Conservation (phyloP, 2,113 vertebrate species). For the Neomonachus schauinslandi region DNA sequence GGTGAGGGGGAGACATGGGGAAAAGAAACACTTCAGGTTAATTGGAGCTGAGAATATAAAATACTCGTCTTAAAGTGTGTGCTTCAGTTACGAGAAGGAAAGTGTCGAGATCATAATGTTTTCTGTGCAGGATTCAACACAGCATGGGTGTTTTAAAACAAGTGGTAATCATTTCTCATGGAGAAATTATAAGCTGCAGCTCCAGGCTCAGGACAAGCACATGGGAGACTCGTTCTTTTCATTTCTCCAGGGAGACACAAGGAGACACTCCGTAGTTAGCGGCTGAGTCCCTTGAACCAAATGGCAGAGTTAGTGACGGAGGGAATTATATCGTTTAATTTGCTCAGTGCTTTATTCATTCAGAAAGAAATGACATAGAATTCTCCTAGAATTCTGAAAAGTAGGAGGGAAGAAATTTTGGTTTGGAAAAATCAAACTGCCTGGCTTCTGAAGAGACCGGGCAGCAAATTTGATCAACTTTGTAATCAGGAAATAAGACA, state of each 20-base stretch:
- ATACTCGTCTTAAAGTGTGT: constrained; percentile 81
- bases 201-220: constrained; percentile 66
- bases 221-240: constrained; percentile 34
- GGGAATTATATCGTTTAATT: constrained; percentile 58
- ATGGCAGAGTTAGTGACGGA: background rate
- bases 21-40: constrained; percentile 80
- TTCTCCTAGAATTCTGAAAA: constrained; percentile 42
- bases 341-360: constrained; percentile 39
- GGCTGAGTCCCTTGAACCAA: constrained; percentile 38
- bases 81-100: constrained; percentile 59
- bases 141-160: constrained; percentile 82
- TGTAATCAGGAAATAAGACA: constrained; percentile 27
- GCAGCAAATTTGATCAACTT: constrained; percentile 60
- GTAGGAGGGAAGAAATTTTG: constrained; percentile 45
- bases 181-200: constrained; percentile 64
- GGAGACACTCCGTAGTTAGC: background rate
- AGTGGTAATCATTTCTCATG: constrained; percentile 70
- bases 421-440: background rate
- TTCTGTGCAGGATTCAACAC: constrained; percentile 73
- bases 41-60: constrained; percentile 82
- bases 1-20: constrained; percentile 33
- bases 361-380: background rate
- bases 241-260: constrained; percentile 58
- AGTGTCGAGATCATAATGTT: constrained; percentile 75
- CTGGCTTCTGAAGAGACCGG: background rate